A percentile compares a stretch with the other conserved stretches of the same genome.
Evolutionary conservation across 2,113 vertebrate species (phyloP).

Genomic region (Prochilodus magdalenae): DNA sequence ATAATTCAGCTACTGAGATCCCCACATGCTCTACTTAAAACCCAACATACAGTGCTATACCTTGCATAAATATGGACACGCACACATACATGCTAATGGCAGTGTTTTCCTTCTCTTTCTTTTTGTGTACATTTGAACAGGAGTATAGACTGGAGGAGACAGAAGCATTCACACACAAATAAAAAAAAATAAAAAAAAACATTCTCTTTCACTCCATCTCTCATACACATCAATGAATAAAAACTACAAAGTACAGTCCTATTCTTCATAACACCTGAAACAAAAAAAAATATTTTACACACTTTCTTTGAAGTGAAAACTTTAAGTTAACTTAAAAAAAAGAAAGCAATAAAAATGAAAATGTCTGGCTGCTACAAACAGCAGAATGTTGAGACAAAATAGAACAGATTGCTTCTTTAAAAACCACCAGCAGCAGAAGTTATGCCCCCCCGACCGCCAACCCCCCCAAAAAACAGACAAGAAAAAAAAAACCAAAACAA

Average conservation of each 20-base stretch:
- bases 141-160: not conserved
- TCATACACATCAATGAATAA: conserved; percentile 36
- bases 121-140: conserved; percentile 41
- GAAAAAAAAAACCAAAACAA: conserved; percentile 9
- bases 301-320: conserved; percentile 39
- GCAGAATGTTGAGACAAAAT: conserved; percentile 38
- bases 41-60: conserved; percentile 21
- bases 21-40: conserved; percentile 2
- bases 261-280: conserved; percentile 45
- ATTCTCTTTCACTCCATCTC: conserved; percentile 19
- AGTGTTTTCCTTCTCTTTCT: conserved; percentile 50
- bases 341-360: conserved; percentile 45
- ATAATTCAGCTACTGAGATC: conserved; percentile 17
- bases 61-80: conserved; percentile 28
- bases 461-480: not conserved
- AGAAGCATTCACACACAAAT: conserved; percentile 22
- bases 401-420: conserved; percentile 31
- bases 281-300: conserved; percentile 49
- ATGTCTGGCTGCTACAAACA: conserved; percentile 39
- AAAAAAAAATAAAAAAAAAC: conserved; percentile 26
- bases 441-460: conserved; percentile 32
- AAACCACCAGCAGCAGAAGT: conserved; percentile 48
- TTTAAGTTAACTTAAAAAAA: conserved; percentile 57
- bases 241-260: conserved; percentile 43
- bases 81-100: conserved; percentile 48